Percentiles rank a stretch among this genome's conserved stretches.
phyloP scores from a whole-genome alignment of 2,888 invertebrate species.

The Tenthredo notha region DNA sequence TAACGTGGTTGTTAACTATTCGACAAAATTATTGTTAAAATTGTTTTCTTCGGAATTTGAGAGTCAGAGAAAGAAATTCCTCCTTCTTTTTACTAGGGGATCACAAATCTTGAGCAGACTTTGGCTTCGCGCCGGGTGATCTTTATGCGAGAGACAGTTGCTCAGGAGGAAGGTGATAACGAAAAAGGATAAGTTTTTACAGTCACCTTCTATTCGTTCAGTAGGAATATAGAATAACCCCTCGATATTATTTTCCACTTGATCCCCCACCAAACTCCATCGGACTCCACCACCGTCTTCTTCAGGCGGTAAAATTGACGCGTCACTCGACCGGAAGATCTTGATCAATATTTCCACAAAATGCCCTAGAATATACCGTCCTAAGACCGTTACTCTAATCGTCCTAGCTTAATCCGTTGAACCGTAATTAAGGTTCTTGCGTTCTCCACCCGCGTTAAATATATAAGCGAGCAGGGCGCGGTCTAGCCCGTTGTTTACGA shows the following conservation, averaged over 20 bases:
- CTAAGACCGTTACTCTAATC: constrained; percentile 48
- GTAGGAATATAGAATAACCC: constrained; percentile 43
- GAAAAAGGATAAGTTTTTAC: constrained; percentile 47
- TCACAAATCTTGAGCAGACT: not conserved
- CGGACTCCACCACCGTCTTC: not conserved
- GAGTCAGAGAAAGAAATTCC: not conserved
- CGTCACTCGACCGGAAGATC: constrained; percentile 25
- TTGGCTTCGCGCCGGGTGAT: constrained; percentile 32
- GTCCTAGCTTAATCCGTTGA: constrained; percentile 51
- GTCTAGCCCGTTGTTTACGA: constrained; percentile 47
- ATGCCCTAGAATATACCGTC: constrained; percentile 28
- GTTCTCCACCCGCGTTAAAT: constrained; percentile 39
- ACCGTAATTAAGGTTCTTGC: constrained; percentile 53
- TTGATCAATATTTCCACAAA: constrained; percentile 46
- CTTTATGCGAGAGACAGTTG: constrained; percentile 37
- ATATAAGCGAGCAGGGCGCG: constrained; percentile 45
- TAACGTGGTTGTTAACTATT: constrained; percentile 59
- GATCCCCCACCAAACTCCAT: constrained; percentile 13
- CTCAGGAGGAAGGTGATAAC: constrained; percentile 42
- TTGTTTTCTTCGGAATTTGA: not conserved
- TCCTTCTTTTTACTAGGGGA: not conserved
- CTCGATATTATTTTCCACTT: constrained; percentile 48
- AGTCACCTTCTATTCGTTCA: constrained; percentile 42
- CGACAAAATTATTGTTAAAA: constrained; percentile 39
- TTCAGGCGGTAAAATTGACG: constrained; percentile 9